phyloP scores from a whole-genome alignment of 2,797 vertebrate species.

The Dryobates pubescens region DNA sequence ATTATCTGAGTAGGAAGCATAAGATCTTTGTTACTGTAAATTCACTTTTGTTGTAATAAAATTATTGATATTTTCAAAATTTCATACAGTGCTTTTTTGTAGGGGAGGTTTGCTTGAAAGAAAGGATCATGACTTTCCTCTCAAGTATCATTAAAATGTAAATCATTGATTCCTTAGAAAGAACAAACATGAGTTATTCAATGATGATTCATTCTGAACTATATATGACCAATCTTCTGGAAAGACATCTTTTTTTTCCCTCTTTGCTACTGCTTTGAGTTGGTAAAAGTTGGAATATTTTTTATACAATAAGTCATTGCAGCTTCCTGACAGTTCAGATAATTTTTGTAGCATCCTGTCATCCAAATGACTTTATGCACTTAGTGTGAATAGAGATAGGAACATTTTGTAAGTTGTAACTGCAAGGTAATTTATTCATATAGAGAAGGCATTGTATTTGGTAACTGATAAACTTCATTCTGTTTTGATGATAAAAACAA shows the following conservation, averaged over 20 bases:
- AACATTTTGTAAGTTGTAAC: constrained; percentile 72
- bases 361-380: constrained; percentile 63
- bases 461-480: constrained; percentile 67
- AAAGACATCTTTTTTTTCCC: constrained; percentile 3
- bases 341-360: constrained; percentile 61
- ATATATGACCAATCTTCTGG: constrained; percentile 31
- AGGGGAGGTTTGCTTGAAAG: neutral
- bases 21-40: neutral
- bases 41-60: neutral
- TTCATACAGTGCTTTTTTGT: neutral
- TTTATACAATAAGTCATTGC: constrained; percentile 40
- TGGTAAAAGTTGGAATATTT: constrained; percentile 45
- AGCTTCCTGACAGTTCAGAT: constrained; percentile 65
- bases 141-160: constrained; percentile 3
- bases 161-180: constrained; percentile 49
- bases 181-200: constrained; percentile 44
- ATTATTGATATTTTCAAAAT: neutral
- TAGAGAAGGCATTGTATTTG: constrained; percentile 63
- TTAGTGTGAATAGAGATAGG: constrained; percentile 66
- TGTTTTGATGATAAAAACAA: constrained; percentile 62
- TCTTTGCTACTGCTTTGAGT: constrained; percentile 38
- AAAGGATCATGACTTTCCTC: neutral
- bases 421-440: constrained; percentile 72
- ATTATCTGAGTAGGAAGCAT: neutral
- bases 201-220: constrained; percentile 28